A percentile compares a stretch with the other conserved stretches of the same genome.
Conservation (phyloP, 2,113 vertebrate species). For the Embiotoca jacksoni region DNA sequence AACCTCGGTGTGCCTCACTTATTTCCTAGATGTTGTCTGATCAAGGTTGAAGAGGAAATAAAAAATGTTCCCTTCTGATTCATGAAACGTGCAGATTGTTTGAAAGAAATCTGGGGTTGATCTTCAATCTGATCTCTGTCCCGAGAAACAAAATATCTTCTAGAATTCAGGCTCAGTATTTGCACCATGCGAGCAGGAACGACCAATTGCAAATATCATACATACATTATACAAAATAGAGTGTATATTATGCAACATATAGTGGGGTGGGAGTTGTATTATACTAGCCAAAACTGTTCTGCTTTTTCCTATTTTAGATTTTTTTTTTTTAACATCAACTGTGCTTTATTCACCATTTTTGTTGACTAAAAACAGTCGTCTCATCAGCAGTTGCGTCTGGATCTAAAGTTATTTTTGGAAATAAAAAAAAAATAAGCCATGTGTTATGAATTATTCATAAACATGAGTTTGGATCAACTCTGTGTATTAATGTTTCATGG, state of each 20-base stretch:
- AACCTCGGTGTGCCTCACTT: too few relatives aligned
- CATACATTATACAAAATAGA: neutral
- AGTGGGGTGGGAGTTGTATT: neutral
- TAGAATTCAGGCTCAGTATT: too few relatives aligned
- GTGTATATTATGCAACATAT: neutral
- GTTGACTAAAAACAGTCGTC: fast-evolving
- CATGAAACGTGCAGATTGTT: too few relatives aligned
- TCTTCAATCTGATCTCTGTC: too few relatives aligned
- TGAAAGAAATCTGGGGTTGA: too few relatives aligned
- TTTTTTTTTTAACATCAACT: neutral
- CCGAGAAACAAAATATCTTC: too few relatives aligned
- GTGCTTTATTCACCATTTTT: neutral
- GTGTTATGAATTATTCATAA: neutral
- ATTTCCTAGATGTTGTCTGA: too few relatives aligned
- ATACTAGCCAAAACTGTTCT: neutral
- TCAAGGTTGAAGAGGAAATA: too few relatives aligned
- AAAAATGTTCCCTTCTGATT: too few relatives aligned
- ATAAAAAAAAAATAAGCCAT: neutral
- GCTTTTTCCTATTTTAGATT: neutral
- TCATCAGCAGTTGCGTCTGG: neutral
- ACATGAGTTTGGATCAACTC: neutral
- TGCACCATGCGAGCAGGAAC: too few relatives aligned
- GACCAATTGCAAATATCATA: neutral
- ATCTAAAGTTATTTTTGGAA: neutral
- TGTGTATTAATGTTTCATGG: neutral